Evolutionary conservation across 2,888 invertebrate genomes (phyloP).

Genomic region (Hyles lineata): DNA sequence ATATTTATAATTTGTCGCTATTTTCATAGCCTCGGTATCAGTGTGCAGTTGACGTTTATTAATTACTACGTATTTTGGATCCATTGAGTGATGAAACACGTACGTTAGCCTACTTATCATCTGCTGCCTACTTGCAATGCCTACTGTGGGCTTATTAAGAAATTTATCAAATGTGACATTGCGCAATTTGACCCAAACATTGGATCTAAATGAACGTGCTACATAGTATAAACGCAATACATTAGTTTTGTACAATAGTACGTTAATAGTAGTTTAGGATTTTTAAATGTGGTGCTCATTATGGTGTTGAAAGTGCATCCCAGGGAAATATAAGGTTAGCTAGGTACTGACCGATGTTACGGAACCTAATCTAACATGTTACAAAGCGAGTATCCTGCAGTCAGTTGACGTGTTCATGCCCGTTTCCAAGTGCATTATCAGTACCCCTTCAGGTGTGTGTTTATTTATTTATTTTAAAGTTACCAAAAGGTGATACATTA

Average conservation of each 20-base stretch:
- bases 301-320: too few species aligned
- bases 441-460: too few species aligned
- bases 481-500: too few species aligned
- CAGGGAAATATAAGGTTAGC: too few species aligned
- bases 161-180: conserved; percentile 48
- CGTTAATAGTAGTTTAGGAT: too few species aligned
- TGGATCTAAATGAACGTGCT: not conserved
- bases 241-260: not conserved
- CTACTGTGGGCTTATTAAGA: conserved; percentile 46
- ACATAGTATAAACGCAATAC: not conserved
- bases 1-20: not conserved
- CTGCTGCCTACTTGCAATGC: conserved; percentile 42
- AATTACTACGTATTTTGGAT: conserved; percentile 56
- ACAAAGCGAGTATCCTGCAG: too few species aligned
- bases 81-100: conserved; percentile 54
- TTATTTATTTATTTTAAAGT: too few species aligned
- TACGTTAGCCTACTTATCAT: conserved; percentile 46
- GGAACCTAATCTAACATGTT: too few species aligned
- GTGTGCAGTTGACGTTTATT: conserved; percentile 49
- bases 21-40: conserved; percentile 32
- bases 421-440: too few species aligned
- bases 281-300: too few species aligned
- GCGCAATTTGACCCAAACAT: conserved; percentile 24
- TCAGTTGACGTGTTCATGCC: too few species aligned
- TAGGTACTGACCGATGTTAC: too few species aligned